Evolutionary conservation across 2,797 vertebrate genomes (phyloP), one percentile per base, ranked within the genome.

Genomic region (Neoniphon sammara): DNA sequence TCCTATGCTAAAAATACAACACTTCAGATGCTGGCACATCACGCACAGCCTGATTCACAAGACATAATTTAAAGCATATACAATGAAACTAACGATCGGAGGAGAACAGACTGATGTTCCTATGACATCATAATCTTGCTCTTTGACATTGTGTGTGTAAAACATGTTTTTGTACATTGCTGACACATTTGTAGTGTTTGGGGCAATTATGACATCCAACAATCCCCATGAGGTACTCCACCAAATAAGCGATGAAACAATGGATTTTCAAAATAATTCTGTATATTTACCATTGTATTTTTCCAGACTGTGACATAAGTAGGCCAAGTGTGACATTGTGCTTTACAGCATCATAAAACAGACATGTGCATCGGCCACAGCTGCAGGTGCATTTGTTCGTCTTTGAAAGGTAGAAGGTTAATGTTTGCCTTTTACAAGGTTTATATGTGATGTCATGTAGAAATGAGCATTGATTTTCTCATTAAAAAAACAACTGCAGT

Each of bases 1-100:
- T 30, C 39, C n/a, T 9, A 44, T 55, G 8, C 34, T 77, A 75
- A 84, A 77, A 82, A 80, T 84, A 87, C 18, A 5, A 15, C 1
- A 31, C 20, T 55, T 72, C 73, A 8, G 25, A 80, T 1, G n/a
- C 7, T 42, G 1, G 9, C 23, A 4, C 64, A 57, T 73, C 75
- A 36, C n/a, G 0, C 25, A 69, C 20, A 46, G 2, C 12, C 7
- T 31, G 27, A 23, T 0, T 15, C n/a, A 44, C 61, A 62, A 59
- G n/a, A 18, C 12, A 44, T 10, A 0, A 65, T 63, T 55, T 53
- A 47, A 46, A 31, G 44, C 18, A 25, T 25, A 30, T 20, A 31
- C 15, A 27, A 30, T 42, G 25, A 17, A 64, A 23, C 14, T 25
- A 7, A 8, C 23, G 9, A 27, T 25, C 14, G 18, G 39, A 42